Base-by-base conservation (phyloP, 2,888 invertebrate genomes). In the Siphonodentalium dalli region DNA sequence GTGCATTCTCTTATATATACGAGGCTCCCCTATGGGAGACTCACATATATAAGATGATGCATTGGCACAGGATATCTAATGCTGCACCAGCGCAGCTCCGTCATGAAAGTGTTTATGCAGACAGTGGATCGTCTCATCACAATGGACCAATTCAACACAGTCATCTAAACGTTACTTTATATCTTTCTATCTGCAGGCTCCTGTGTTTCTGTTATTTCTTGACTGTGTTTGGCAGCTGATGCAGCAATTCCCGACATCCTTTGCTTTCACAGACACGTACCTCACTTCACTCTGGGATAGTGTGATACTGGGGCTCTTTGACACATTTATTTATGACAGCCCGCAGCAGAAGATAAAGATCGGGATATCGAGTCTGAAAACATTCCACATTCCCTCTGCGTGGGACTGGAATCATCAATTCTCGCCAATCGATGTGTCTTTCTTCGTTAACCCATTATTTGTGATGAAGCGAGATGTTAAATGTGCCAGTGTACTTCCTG, bases 361-460 rank as follows among this genome's bases (percentile, higher is more conserved):
- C 18, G 63, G 64, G 1, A n/a, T n/a, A n/a, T 55, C 63, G 23
- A 67, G 65, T 33, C 55, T 68, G 41, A 43, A 57, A 15, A 53
- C 63, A 9, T 62, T 66, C 37, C 54, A 45, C 26, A 54, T 74
- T 18, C 72, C 71, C 9, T 63, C 68, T 4, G 88, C 91, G 2
- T 95, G 94, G 94, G 91, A 93, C 75, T 94, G 93, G 93, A 87
- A 88, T 52, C 89, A 91, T 72, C 93, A 93, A 81, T 93, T 93
- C 76, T 85, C 87, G 0, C 90, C 91, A 41, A 88, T 88, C 52
- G 93, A 94, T 75, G 88, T 89, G 53, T 85, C 88, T 3, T 84
- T 93, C 60, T 94, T 95, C 79, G 88, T 88, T 74, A 95, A 94
- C 81, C 93, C 94, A 0, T 84, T 94, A 34, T 94, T 72, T 55